Evolutionary conservation across 2,797 vertebrate genomes (phyloP), one percentile per base, ranked within the genome.

Genomic region (Gambelia wislizenii): DNA sequence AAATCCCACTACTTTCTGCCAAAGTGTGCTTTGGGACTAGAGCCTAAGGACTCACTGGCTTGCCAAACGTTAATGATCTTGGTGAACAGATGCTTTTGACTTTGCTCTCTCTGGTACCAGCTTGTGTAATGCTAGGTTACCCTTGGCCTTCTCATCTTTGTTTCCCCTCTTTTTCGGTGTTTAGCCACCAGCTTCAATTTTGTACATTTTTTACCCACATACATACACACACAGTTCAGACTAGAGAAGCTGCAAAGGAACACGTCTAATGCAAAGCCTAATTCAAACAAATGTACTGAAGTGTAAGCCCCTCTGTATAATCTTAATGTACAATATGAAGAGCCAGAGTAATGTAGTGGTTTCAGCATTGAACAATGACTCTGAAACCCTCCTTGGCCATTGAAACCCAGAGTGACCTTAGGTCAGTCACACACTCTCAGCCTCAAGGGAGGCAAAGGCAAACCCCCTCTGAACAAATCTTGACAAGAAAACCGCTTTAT

Each of bases 61-160:
- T 56, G 64, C 36, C 75, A 44, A 79, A 88, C 56, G 49, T 44
- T 56, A 89, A 84, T 83, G 44, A 69, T 88, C 78, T 16, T 54
- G 72, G 87, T 77, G 39, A 83, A 88, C 2, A n/a, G 36, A 54
- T 83, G 44, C 10, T 59, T 84, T 89, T 52, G 54, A 47, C n/a
- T 83, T 72, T 83, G 54, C 39, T 70, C 82, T 89, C 36, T 42
- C 52, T 87, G 47, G 25, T 78, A 69, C 4, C n/a, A 70, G 33
- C 33, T 22, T 86, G 8, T 79, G 33, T 14, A 67, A 78, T 52
- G 12, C 22, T 52, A 47, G 10, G 39, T 67, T 79, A 64, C 36
- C 33, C 18, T 75, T 56, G 61, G 56, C 30, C 12, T 61, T 61
- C 84, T 49, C 12, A 44, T 52, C 47, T 52, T 39, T 3, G n/a